phyloP scores from a whole-genome alignment of 37 sponge, comb jelly and placozoan genomes.

The Halisarca cf. caerulea region DNA sequence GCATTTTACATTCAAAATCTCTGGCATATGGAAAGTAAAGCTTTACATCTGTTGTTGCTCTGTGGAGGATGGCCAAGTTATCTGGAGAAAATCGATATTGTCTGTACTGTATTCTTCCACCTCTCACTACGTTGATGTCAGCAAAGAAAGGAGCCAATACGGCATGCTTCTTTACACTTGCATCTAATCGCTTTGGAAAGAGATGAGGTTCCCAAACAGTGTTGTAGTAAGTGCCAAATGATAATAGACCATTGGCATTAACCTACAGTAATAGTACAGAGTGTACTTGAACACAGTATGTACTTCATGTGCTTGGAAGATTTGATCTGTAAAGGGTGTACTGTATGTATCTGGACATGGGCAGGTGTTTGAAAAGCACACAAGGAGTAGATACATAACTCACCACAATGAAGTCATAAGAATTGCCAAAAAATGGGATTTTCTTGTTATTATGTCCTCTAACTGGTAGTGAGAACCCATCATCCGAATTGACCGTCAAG shows the following conservation, averaged over 20 bases:
- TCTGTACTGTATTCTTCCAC: neutral
- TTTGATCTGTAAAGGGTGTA: too few relatives aligned
- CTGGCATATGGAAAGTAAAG: neutral
- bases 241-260: neutral
- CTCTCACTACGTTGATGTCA: neutral
- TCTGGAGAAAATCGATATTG: neutral
- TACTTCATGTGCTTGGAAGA: too few relatives aligned
- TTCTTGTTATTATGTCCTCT: too few relatives aligned
- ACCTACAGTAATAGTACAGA: neutral
- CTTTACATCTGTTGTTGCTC: neutral
- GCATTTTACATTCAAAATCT: neutral
- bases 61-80: neutral
- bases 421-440: too few relatives aligned
- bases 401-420: too few relatives aligned
- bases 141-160: constrained; percentile 10
- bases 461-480: too few relatives aligned
- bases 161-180: neutral
- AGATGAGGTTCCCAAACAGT: neutral
- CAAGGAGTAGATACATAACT: too few relatives aligned
- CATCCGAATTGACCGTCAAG: too few relatives aligned
- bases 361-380: too few relatives aligned
- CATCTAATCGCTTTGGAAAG: neutral
- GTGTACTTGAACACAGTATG: too few relatives aligned
- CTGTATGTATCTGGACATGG: too few relatives aligned
- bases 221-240: neutral